Base-by-base conservation (phyloP, 2,888 invertebrate genomes). In the Drosophila melanosoma region DNA sequence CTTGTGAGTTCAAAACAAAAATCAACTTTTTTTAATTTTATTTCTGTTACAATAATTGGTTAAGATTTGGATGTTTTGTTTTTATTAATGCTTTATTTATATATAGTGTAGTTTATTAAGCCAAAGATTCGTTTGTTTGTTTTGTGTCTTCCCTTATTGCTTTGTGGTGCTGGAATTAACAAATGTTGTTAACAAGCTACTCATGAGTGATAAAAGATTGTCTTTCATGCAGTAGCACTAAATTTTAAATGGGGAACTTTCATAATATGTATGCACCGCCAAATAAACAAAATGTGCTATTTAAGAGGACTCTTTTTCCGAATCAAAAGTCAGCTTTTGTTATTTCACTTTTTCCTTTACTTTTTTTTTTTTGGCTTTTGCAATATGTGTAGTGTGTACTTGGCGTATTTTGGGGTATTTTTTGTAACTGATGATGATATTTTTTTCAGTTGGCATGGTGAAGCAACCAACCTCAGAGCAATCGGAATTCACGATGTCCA, bases 401-500 rank as follows among this genome's bases (percentile, higher is more conserved):
- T 40, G 32, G 1, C 35, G n/a, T 35, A 40, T 40, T n/a, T 40
- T 45, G 2, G 45, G 45, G n/a, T 12, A 40, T 12, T 29, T 15
- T 8, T 8, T 38, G 26, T 62, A 20, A 68, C 68, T 68, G 8
- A 62, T 69, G 40, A 23, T 45, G 23, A 29, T 10, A 12, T 8
- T 54, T 66, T 91, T 93, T 61, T 59, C 93, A 97, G 97, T 98
- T 94, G 98, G 98, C 93, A 98, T 98, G 97, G 98, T 98, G 88
- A 98, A 98, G 94, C 97, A 98, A 94, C 98, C 98, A 79, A 97
- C 97, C 91, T 96, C 97, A 59, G 98, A 98, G 94, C 96, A 98
- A 92, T 97, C 96, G 82, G 98, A 98, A 94, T 98, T 98, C 94
- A 97, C 98, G 91, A 99, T 99, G 96, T 99, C 99, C 91, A 98